Evolutionary conservation across 2,113 vertebrate genomes (phyloP), one percentile per base, ranked within the genome.

Genomic region (Sialia sialis): DNA sequence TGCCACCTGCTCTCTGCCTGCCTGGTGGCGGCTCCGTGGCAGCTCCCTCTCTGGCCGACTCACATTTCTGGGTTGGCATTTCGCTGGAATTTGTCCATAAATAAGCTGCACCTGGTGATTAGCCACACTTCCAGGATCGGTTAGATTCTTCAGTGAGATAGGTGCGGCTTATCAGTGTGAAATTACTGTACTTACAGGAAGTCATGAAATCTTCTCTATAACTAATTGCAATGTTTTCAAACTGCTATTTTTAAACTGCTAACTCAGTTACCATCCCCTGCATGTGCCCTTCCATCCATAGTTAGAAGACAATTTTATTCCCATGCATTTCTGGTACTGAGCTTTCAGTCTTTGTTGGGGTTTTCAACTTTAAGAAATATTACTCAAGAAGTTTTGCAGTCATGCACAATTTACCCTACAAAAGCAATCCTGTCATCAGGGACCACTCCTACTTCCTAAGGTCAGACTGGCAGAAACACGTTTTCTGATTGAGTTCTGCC

Each of bases 401-500:
- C 54, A 6, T 80, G 39, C 59, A 81, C 34, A 93, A 94, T 87
- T 93, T 83, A 91, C 69, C 76, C 36, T 78, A 34, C 49, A 90
- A 17, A 91, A 87, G 44, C 7, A n/a, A 73, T 88, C 49, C 27
- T 83, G 68, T 66, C 91, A 89, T 62, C 63, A 89, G 90, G 85
- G 70, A 84, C 39, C n/a, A 34, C 48, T 64, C 27, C 23, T 41
- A 63, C 38, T 43, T 96, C 91, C 90, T 96, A 55, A 87, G 58
- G 77, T 93, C 91, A 97, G 92, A 95, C 68, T 95, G 95, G 74
- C 69, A 97, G 90, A 94, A 97, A 93, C 87, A 56, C 55, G 46
- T 94, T 97, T 96, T 95, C 79, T 76, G 39, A 5, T 66, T 84
- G 96, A 96, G 90, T 95, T 93, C 72, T 97, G 95, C 88, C 93